Base-by-base conservation (phyloP, 2,113 vertebrate species). In the Antigone vipio region DNA sequence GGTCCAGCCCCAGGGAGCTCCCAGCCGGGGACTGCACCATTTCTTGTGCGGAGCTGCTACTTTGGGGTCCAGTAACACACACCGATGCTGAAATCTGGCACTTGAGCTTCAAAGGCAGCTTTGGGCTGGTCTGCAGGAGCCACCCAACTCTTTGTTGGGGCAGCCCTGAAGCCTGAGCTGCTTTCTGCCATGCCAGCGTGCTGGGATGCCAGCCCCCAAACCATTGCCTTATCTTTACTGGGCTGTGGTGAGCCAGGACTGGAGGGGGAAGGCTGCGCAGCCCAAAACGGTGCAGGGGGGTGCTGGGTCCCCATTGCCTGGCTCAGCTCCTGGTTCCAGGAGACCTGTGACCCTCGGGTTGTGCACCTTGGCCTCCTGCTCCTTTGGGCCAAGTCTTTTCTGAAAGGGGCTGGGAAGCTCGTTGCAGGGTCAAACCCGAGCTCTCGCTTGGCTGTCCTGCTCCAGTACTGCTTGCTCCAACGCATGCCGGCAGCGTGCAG, bases 331-430 rank as follows among this genome's bases (percentile, higher is more conserved):
- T 3, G 1, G 5, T 60, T 34, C 45, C 63, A 52, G 66, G 22
- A 93, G 20, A 49, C 4, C 58, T 22, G 32, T 63, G 49, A 80
- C 75, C n/a, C 53, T 74, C 2, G 0, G 64, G 29, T 58, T 68
- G 14, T 76, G 63, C 45, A 29, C 53, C 27, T 52, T 58, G 27
- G 45, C 21, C 23, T 72, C 69, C 47, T n/a, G 74, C 58, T 82
- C 66, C 40, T 88, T 67, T 0, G 0, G 23, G 64, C 18, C 1
- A 2, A 8, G 0, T 4, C 22, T 62, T 3, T 35, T 63, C 74
- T 45, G 1, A 24, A 42, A 49, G 45, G 20, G 26, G 29, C 20
- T 76, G 67, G 66, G 71, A 71, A 58, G 60, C 30, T 56, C 4
- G 2, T 29, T 67, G 63, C 60, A 19, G 56, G 16, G 35, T 38